Conservation (phyloP, 30 jellyfish, hydroid and myxozoan species). For the Cassiopea xamachana region DNA sequence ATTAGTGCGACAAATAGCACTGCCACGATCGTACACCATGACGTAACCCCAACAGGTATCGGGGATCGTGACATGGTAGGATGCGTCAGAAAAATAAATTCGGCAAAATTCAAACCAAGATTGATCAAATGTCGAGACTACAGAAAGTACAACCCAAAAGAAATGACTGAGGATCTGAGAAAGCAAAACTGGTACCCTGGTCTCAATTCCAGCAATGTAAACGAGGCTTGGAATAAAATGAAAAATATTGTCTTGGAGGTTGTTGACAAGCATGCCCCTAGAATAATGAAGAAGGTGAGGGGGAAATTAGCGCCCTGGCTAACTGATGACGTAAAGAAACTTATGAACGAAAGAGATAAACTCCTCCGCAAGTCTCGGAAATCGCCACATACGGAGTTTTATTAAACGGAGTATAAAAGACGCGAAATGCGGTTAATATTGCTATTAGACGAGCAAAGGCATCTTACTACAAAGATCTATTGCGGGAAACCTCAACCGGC, state of each 20-base stretch:
- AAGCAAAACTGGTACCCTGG: constrained; percentile 56
- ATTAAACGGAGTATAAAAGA: constrained; percentile 37
- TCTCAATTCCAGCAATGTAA: constrained; percentile 18
- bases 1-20: constrained; percentile 46
- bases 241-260: constrained; percentile 43
- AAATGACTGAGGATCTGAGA: constrained; percentile 31
- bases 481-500: constrained; percentile 53
- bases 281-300: constrained; percentile 45
- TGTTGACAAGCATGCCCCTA: constrained; percentile 72
- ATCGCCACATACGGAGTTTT: constrained; percentile 27
- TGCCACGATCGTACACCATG: constrained; percentile 30
- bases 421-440: constrained; percentile 45
- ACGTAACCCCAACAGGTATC: constrained; percentile 50
- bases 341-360: constrained; percentile 60
- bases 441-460: constrained; percentile 62
- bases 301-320: constrained; percentile 80
- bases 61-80: constrained; percentile 74
- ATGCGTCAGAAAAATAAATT: constrained; percentile 67
- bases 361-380: constrained; percentile 42
- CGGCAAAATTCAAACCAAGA: constrained; percentile 17
- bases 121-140: constrained; percentile 68
- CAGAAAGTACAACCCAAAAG: constrained; percentile 54
- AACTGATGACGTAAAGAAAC: constrained; percentile 38
- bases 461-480: constrained; percentile 32
- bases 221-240: constrained; percentile 73